Percentiles rank a stretch among this genome's conserved stretches.
Conservation (phyloP, 2,797 vertebrate species). For the Megaceryle alcyon region DNA sequence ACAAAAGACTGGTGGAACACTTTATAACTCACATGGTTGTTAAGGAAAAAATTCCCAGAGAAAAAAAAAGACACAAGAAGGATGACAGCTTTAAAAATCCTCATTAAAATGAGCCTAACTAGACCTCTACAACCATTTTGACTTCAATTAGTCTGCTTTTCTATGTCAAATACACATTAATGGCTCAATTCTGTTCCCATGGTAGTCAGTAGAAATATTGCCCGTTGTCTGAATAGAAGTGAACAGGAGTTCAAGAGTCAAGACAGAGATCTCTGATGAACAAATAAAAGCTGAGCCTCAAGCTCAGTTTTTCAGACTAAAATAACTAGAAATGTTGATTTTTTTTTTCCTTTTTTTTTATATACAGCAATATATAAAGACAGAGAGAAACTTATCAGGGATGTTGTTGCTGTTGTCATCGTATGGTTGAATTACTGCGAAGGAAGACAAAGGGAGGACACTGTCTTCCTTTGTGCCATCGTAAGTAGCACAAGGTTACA, state of each 20-base stretch:
- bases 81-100: conserved; percentile 28
- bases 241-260: conserved; percentile 15
- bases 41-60: neutral
- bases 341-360: neutral
- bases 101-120: conserved; percentile 52
- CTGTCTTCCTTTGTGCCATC: neutral
- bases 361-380: neutral
- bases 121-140: conserved; percentile 35
- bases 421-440: neutral
- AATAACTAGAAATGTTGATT: neutral
- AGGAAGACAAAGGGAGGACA: neutral
- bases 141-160: conserved; percentile 31
- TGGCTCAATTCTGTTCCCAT: neutral
- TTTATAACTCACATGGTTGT: neutral
- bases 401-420: neutral
- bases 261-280: neutral
- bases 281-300: conserved; percentile 31
- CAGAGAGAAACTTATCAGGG: neutral
- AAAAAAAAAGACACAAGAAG: neutral
- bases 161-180: neutral
- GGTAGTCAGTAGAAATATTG: neutral
- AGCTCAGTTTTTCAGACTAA: neutral
- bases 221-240: neutral
- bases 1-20: conserved; percentile 38
- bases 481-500: neutral